Percentiles rank a stretch among this genome's conserved stretches.
Conservation (phyloP, 1,140 invertebrate species). For the Drosophila sproati region DNA sequence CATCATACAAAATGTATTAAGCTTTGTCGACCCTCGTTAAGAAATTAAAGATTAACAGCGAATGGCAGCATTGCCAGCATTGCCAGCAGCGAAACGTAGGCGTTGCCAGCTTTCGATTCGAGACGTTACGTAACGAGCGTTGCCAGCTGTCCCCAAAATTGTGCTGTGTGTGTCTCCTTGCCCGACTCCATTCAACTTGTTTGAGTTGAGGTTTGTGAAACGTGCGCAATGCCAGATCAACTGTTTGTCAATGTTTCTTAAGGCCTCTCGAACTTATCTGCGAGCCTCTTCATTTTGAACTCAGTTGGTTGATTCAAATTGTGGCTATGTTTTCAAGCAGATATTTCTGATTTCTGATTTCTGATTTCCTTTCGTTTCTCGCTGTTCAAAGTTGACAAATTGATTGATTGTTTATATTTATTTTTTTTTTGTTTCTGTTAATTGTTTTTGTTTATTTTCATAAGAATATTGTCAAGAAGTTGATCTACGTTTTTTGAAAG, state of each 20-base stretch:
- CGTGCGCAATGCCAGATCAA: not conserved
- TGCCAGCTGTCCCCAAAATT: conserved; percentile 6
- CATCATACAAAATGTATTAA: conserved; percentile 1
- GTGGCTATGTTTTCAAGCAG: not conserved
- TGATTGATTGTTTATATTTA: conserved; percentile 31
- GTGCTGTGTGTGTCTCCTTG: not conserved
- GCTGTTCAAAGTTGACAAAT: conserved; percentile 30
- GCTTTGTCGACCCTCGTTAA: conserved; percentile 18
- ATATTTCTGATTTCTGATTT: conserved; percentile 40
- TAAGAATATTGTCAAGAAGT: conserved; percentile 93
- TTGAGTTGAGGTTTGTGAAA: not conserved
- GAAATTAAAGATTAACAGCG: conserved; percentile 2
- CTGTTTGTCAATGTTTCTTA: conserved; percentile 1
- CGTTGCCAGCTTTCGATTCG: conserved; percentile 38
- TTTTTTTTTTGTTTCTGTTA: conserved; percentile 48
- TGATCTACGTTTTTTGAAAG: conserved; percentile 95
- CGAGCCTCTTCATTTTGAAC: not conserved
- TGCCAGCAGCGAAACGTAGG: conserved; percentile 15
- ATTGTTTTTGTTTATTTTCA: conserved; percentile 61
- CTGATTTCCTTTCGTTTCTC: conserved; percentile 54
- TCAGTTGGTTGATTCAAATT: conserved; percentile 1
- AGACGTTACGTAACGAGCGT: not conserved
- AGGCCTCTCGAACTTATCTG: not conserved
- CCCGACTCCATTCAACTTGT: not conserved
- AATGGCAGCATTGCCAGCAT: conserved; percentile 12